These are phyloP conservation scores for Hirundo rustica DNA, from an alignment of 2,797 vertebrate genomes.

Conservation along the genomic window DNA sequence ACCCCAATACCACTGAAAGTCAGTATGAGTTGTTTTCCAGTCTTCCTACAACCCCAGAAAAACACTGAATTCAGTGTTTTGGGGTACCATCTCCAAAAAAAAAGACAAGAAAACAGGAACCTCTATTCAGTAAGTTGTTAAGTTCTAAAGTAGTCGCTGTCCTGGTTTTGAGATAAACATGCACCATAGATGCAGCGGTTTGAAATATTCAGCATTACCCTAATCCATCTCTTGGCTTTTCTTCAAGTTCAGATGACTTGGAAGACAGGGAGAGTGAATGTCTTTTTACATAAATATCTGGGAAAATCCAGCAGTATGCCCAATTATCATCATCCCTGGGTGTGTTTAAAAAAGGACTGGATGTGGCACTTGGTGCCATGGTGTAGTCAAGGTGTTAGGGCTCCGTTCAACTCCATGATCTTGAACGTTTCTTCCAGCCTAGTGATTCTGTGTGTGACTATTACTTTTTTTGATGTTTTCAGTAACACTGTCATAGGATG, in stretches of 20 bases:
- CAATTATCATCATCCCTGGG: not conserved
- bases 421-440: not conserved
- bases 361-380: not conserved
- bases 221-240: not conserved
- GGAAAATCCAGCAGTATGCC: not conserved
- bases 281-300: not conserved
- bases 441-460: not conserved
- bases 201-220: not conserved
- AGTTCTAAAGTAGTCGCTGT: not conserved
- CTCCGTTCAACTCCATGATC: not conserved
- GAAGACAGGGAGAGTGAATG: rapidly evolving
- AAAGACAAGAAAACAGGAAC: not conserved
- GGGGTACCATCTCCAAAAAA: not conserved
- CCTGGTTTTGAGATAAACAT: not conserved
- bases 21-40: not conserved
- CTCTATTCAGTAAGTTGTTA: not conserved
- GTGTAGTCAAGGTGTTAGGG: not conserved
- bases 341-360: not conserved
- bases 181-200: not conserved
- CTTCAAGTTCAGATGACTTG: not conserved
- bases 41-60: not conserved
- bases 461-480: not conserved
- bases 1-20: not conserved
- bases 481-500: not conserved
- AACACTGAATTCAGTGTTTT: not conserved